Evolutionary conservation across 35 echinoderm and acorn worm genomes (phyloP).

Genomic region (Anneissia japonica): DNA sequence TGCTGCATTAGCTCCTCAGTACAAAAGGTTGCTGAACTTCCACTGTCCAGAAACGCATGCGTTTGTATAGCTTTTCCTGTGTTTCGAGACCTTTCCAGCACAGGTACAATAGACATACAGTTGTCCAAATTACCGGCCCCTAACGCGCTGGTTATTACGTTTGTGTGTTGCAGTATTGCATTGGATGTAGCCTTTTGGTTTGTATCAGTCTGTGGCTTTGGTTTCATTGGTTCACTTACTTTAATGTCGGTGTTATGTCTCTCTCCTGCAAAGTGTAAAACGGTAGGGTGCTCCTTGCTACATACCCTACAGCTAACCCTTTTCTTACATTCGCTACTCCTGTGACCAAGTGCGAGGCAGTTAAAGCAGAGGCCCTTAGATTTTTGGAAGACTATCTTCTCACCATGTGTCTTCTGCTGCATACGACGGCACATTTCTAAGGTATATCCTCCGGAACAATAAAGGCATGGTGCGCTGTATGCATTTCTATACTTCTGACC

Average conservation of each 20-base stretch:
- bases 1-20: neutral
- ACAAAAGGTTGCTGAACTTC: constrained; percentile 19
- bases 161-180: neutral
- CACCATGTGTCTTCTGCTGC: neutral
- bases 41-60: constrained; percentile 35
- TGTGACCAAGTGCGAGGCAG: neutral
- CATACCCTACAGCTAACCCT: neutral
- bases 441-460: neutral
- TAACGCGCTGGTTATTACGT: neutral
- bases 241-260: neutral
- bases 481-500: too few species aligned
- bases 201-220: neutral
- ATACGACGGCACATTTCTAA: neutral
- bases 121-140: constrained; percentile 5
- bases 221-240: neutral
- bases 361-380: neutral
- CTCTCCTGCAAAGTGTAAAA: constrained; percentile 5
- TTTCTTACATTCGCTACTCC: neutral
- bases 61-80: constrained; percentile 25
- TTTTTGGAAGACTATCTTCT: neutral
- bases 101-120: constrained; percentile 22
- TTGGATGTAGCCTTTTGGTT: neutral
- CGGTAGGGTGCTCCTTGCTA: neutral
- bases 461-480: neutral
- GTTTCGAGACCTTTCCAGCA: neutral